These are phyloP conservation scores for Mamestra brassicae DNA, from an alignment of 2,888 invertebrate species.

Conservation along the genomic window DNA sequence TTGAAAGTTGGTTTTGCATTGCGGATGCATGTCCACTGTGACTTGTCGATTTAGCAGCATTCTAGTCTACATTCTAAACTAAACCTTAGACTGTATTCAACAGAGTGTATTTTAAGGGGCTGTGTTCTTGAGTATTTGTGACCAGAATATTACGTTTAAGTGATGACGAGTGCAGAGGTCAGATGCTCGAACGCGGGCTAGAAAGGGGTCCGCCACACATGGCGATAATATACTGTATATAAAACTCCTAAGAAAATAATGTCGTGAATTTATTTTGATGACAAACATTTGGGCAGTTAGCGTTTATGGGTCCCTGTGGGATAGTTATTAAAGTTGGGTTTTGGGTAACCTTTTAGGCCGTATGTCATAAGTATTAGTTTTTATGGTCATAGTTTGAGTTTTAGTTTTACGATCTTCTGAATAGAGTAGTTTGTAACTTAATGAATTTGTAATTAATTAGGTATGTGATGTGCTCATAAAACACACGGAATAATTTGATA, in stretches of 20 bases:
- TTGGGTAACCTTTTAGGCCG: constrained; percentile 30
- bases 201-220: constrained; percentile 61
- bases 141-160: constrained; percentile 69
- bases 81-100: not conserved
- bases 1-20: constrained; percentile 58
- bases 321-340: constrained; percentile 58
- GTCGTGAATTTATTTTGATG: constrained; percentile 63
- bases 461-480: not conserved
- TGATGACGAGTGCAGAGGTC: constrained; percentile 72
- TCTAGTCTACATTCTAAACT: constrained; percentile 26
- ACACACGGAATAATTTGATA: not conserved
- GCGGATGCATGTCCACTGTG: constrained; percentile 37
- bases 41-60: constrained; percentile 65
- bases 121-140: constrained; percentile 56
- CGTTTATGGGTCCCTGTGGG: constrained; percentile 31
- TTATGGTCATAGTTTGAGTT: constrained; percentile 37
- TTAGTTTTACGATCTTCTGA: constrained; percentile 33
- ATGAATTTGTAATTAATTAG: constrained; percentile 29
- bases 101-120: constrained; percentile 43
- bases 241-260: constrained; percentile 60
- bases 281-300: constrained; percentile 44
- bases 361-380: constrained; percentile 44
- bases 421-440: constrained; percentile 3
- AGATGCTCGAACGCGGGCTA: constrained; percentile 56
- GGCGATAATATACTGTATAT: constrained; percentile 60